A percentile compares a stretch with the other conserved stretches of the same genome.
Evolutionary conservation across 2,113 vertebrate genomes (phyloP).

Genomic region (Thryonomys swinderianus): DNA sequence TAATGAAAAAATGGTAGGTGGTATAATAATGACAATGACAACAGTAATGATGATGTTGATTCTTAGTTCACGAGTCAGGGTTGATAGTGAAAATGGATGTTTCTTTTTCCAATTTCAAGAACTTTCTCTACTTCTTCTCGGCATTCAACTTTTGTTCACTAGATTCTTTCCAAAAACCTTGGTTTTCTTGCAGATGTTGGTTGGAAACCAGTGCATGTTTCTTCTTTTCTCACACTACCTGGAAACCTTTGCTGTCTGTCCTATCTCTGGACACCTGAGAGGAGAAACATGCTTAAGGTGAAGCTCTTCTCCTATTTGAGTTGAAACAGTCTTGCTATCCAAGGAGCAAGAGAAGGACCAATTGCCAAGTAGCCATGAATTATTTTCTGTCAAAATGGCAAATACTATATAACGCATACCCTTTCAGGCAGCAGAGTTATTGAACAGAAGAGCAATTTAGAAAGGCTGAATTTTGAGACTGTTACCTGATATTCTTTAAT

Average conservation of each 20-base stretch:
- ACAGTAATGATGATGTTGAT: not conserved
- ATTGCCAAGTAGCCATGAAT: not conserved
- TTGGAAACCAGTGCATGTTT: not conserved
- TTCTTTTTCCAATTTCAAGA: not conserved
- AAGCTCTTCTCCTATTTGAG: not conserved
- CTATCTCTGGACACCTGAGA: not conserved
- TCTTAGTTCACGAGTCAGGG: not conserved
- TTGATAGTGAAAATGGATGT: not conserved
- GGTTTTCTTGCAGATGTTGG: not conserved
- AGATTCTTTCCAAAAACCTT: not conserved
- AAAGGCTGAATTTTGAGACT: conserved; percentile 38
- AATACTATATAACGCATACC: not conserved
- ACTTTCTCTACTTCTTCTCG: not conserved
- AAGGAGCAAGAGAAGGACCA: not conserved
- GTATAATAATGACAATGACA: not conserved
- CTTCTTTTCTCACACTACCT: not conserved
- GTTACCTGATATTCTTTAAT: conserved; percentile 60
- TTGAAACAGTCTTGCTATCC: not conserved
- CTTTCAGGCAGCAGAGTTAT: conserved; percentile 22
- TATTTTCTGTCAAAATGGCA: not conserved
- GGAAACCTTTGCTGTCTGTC: not conserved
- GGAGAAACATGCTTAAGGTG: not conserved
- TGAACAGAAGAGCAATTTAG: conserved; percentile 53
- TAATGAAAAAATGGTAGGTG: not conserved
- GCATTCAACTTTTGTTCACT: not conserved